Evolutionary conservation across 2,113 vertebrate species (phyloP), one percentile per base, ranked within the genome.

Genomic region (Nycticryphes semicollaris): DNA sequence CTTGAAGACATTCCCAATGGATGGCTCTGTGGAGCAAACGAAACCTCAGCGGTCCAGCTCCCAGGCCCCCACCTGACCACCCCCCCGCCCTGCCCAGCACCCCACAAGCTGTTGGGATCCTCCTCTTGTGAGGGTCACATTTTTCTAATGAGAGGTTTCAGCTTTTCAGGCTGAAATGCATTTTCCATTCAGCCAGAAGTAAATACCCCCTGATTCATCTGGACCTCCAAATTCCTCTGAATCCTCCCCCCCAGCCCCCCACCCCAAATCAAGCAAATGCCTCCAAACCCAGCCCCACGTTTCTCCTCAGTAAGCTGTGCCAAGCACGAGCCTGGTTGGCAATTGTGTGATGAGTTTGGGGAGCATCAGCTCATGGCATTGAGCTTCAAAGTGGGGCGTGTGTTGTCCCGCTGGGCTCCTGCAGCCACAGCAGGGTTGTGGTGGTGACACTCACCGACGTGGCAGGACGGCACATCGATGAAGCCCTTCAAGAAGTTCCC

Each of bases 401-500:
- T 1, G 4, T 8, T 16, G 5, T 6, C 41, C 30, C 3, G 1
- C 33, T 1, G 1, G 20, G 50, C n/a, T 63, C 62, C 62, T 6
- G 1, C 17, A 21, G 39, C 63, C 6, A 2, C 6, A 3, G 4
- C 1, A 1, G 30, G 60, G 19, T 53, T 0, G 0, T 5, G 48
- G 25, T 2, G 48, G 6, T 15, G 74, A 84, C 74, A 95, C 99
- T 99, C 98, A 99, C 99, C 98, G 1, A 99, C 99, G n/a, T 99
- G 99, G 98, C 99, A 99, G 93, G 99, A 99, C 2, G 99, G 99
- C 94, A 99, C 99, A 15, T 99, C 99, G 20, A 99, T 97, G 94
- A 99, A 99, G 83, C 99, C 99, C 87, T 99, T 99, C 94, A 99
- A 98, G 91, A 99, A 98, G 97, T 99, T 99, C 95, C 99, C 99